Evolutionary conservation across 2,113 vertebrate genomes (phyloP).

Genomic region (Pseudonaja textilis): DNA sequence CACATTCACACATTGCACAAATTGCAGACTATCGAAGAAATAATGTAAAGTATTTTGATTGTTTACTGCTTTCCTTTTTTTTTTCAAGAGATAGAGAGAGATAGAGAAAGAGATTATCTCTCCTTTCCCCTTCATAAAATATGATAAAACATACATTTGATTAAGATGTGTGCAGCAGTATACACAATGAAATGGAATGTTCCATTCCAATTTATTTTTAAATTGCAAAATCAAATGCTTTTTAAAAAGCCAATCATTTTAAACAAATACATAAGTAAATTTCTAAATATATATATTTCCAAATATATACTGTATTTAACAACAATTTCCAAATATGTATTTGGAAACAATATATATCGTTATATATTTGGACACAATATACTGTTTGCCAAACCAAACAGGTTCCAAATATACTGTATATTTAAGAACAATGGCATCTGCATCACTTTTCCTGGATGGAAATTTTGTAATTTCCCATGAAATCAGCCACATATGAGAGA

Average conservation of each 20-base stretch:
- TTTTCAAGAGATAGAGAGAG: neutral
- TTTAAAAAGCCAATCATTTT: slow-evolving; percentile 42
- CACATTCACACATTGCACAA: neutral
- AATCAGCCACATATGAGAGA: neutral
- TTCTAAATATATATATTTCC: neutral
- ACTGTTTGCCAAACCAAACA: neutral
- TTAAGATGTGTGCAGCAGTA: slow-evolving; percentile 65
- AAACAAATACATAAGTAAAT: slow-evolving; percentile 24
- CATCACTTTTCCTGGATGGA: neutral
- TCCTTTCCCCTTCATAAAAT: slow-evolving; percentile 57
- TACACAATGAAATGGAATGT: slow-evolving; percentile 58
- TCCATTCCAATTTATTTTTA: slow-evolving; percentile 55
- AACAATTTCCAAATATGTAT: neutral
- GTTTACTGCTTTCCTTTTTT: slow-evolving; percentile 17
- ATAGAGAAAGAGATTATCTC: slow-evolving; percentile 51
- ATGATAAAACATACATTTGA: slow-evolving; percentile 73
- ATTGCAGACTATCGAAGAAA: slow-evolving; percentile 6
- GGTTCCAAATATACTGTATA: neutral
- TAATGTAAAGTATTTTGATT: slow-evolving; percentile 39
- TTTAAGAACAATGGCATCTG: neutral
- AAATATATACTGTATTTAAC: neutral
- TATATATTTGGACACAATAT: neutral
- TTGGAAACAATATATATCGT: neutral
- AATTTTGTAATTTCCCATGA: neutral
- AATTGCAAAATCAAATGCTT: slow-evolving; percentile 62